These are phyloP conservation scores for Acrossocheilus fasciatus DNA, from an alignment of 2,797 vertebrate genomes.

Conservation along the genomic window DNA sequence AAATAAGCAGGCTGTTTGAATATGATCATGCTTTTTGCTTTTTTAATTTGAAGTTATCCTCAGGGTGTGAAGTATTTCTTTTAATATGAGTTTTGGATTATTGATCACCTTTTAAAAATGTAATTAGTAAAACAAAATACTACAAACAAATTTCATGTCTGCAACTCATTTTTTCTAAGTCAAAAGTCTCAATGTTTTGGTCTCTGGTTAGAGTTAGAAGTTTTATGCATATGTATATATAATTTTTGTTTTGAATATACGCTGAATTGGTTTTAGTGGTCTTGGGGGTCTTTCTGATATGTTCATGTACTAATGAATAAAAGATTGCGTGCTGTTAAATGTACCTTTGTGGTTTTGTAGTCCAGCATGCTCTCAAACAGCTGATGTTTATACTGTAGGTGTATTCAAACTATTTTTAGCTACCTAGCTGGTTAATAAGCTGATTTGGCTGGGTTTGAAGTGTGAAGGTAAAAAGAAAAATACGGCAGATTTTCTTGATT, in stretches of 20 bases:
- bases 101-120: constrained; percentile 34
- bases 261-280: neutral
- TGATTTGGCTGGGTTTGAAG: neutral
- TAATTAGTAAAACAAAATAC: neutral
- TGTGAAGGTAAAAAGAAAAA: neutral
- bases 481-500: neutral
- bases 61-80: neutral
- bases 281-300: neutral
- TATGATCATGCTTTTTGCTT: constrained; percentile 19
- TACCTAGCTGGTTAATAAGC: neutral
- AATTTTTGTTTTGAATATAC: no score
- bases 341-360: neutral
- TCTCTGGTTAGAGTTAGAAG: neutral
- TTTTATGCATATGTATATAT: neutral
- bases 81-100: constrained; percentile 34
- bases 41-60: constrained; percentile 17
- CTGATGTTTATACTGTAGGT: neutral
- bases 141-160: neutral
- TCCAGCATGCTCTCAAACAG: neutral
- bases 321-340: neutral
- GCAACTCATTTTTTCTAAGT: neutral
- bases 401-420: neutral
- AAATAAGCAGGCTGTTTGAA: constrained; percentile 10
- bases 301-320: neutral
- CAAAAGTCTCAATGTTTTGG: neutral